A percentile compares a stretch with the other conserved stretches of the same genome.
Evolutionary conservation across 2,797 vertebrate genomes (phyloP).

Genomic region (Coendou prehensilis): DNA sequence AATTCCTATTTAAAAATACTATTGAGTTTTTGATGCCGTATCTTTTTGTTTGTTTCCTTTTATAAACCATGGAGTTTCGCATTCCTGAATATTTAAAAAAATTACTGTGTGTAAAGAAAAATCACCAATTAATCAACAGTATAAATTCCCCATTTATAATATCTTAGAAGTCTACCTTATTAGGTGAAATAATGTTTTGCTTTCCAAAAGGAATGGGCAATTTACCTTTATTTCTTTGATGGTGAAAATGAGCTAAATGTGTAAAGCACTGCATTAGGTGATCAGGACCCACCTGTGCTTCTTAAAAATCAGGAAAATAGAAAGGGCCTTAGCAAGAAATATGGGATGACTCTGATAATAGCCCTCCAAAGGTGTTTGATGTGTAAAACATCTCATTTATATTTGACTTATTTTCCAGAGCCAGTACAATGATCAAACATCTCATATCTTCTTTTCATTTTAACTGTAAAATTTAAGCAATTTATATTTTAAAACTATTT

Average conservation of each 20-base stretch:
- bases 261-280: background rate
- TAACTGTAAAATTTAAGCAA: background rate
- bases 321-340: background rate
- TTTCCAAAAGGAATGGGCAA: background rate
- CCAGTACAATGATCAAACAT: background rate
- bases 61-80: background rate
- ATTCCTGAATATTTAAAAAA: background rate
- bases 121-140: background rate
- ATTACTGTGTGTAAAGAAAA: background rate
- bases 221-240: background rate
- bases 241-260: background rate
- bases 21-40: background rate
- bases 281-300: background rate
- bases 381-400: background rate
- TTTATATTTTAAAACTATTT: background rate
- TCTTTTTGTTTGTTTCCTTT: background rate
- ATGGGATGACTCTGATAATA: background rate
- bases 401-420: conserved; percentile 24
- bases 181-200: background rate
- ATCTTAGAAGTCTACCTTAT: background rate
- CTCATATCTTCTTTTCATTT: background rate
- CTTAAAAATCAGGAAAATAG: background rate
- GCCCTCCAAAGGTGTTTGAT: background rate
- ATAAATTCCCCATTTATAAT: background rate
- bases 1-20: background rate